These are phyloP conservation scores for Oreohelix idahoensis DNA, from an alignment of 1,140 invertebrate genomes.

Conservation along the genomic window DNA sequence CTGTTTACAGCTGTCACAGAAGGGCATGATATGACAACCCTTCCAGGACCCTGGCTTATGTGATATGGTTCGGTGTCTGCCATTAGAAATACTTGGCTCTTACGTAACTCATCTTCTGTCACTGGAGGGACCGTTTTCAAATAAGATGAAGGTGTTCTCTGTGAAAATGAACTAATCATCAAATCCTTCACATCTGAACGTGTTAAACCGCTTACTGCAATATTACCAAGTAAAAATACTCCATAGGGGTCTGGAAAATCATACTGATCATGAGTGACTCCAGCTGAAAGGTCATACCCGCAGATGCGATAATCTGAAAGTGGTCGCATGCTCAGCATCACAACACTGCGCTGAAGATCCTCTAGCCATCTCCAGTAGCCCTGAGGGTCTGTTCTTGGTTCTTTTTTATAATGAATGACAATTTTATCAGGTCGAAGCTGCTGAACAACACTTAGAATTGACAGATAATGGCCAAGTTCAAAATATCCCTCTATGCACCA, in stretches of 20 bases:
- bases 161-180: slow-evolving; percentile 14
- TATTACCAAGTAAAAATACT: slow-evolving; percentile 29
- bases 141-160: background rate
- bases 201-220: slow-evolving; percentile 20
- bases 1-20: background rate
- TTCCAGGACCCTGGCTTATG: slow-evolving; percentile 10
- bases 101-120: slow-evolving; percentile 19
- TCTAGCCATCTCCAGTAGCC: slow-evolving; percentile 40
- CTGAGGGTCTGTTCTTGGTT: slow-evolving; percentile 29
- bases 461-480: slow-evolving; percentile 24
- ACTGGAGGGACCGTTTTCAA: background rate
- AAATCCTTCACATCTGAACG: background rate
- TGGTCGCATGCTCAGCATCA: slow-evolving; percentile 24
- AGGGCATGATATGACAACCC: slow-evolving; percentile 21
- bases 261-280: slow-evolving; percentile 3
- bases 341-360: slow-evolving; percentile 32
- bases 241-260: slow-evolving; percentile 31
- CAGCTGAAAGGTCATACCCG: slow-evolving; percentile 24
- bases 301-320: slow-evolving; percentile 14
- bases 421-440: slow-evolving; percentile 29
- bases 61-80: slow-evolving; percentile 23
- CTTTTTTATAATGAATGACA: slow-evolving; percentile 31
- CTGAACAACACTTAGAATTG: slow-evolving; percentile 18
- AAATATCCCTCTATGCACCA: slow-evolving; percentile 37
- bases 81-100: slow-evolving; percentile 26